These are phyloP conservation scores for Taphrorychus bicolor DNA, from an alignment of 2,888 invertebrate genomes.

Conservation along the genomic window DNA sequence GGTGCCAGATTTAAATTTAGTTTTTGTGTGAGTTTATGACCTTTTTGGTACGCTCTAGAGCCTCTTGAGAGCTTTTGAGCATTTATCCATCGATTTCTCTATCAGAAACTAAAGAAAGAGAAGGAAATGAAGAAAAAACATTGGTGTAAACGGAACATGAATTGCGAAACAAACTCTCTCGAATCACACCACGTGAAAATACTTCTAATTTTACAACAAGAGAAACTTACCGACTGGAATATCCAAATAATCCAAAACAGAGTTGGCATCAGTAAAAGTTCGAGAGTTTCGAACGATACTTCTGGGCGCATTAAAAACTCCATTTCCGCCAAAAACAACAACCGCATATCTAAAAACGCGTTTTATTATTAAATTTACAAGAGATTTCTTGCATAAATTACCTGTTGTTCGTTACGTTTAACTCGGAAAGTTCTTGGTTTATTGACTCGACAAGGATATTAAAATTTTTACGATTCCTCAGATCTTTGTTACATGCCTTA, in stretches of 20 bases:
- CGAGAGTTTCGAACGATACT: slow-evolving; percentile 75
- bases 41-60: no score
- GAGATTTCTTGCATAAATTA: slow-evolving; percentile 50
- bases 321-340: slow-evolving; percentile 82
- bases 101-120: no score
- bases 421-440: slow-evolving; percentile 72
- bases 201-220: slow-evolving; percentile 1
- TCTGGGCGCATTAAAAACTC: slow-evolving; percentile 74
- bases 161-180: not conserved
- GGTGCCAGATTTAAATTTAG: no score
- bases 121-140: not conserved
- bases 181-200: not conserved
- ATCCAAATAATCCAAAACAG: slow-evolving; percentile 72
- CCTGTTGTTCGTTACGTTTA: slow-evolving; percentile 72
- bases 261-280: slow-evolving; percentile 71
- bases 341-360: slow-evolving; percentile 72
- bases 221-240: slow-evolving; percentile 68
- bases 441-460: slow-evolving; percentile 72
- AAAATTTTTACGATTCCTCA: slow-evolving; percentile 71
- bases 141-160: not conserved
- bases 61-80: no score
- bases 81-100: no score
- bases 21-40: no score
- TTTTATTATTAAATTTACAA: slow-evolving; percentile 34
- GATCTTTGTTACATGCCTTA: slow-evolving; percentile 78